Conservation (phyloP, 2,797 vertebrate species). For the Chiloscyllium punctatum region DNA sequence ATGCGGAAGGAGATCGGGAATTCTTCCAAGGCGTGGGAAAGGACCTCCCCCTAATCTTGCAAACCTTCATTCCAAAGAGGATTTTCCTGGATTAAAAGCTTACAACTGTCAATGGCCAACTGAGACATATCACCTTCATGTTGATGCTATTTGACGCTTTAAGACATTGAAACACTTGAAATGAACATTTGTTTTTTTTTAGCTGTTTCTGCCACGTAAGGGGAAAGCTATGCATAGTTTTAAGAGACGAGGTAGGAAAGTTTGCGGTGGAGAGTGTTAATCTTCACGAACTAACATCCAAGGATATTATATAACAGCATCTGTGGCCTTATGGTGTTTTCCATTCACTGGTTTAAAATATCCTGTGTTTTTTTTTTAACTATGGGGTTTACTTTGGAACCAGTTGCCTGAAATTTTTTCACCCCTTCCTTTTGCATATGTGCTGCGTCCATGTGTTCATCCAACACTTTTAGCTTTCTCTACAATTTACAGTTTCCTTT, state of each 20-base stretch:
- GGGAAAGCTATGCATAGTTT: background rate
- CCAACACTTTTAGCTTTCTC: background rate
- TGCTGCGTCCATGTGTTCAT: conserved; percentile 22
- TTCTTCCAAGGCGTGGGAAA: background rate
- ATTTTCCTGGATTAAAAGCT: background rate
- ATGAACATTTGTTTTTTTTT: background rate
- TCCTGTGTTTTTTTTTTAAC: conserved; percentile 16
- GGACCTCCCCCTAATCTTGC: background rate
- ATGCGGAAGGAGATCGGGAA: background rate
- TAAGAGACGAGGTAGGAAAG: conserved; percentile 25
- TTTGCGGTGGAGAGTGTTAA: conserved; percentile 29
- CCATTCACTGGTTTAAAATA: conserved; percentile 23
- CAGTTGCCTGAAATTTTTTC: background rate
- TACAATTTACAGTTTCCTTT: background rate
- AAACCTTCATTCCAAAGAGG: background rate
- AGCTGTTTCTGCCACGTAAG: conserved; percentile 10
- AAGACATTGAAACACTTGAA: background rate
- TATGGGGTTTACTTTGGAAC: conserved; percentile 32
- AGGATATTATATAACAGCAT: conserved; percentile 12
- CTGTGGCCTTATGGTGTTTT: conserved; percentile 14
- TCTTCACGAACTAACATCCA: conserved; percentile 25
- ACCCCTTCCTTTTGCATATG: background rate
- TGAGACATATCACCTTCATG: background rate
- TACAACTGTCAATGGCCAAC: background rate
- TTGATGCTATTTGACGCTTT: background rate